Base-by-base conservation (phyloP, 2,888 invertebrate genomes). In the Agriotes lineatus region DNA sequence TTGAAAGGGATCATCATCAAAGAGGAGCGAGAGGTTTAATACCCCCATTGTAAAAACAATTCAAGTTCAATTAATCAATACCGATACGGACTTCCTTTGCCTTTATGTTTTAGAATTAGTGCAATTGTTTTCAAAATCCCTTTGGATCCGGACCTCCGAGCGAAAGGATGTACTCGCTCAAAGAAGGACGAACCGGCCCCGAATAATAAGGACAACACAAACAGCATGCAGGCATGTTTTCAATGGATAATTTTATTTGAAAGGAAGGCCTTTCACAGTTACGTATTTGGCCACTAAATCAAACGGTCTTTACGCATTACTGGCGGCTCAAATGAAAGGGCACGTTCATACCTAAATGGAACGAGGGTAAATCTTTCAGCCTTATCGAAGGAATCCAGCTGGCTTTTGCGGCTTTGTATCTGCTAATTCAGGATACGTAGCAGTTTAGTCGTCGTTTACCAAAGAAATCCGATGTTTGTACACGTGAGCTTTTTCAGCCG, bases 361-460 rank as follows among this genome's bases (percentile, higher is more conserved):
- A 80, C 75, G 77, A 76, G 78, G 78, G 78, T 78, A 80, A 82
- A 82, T 82, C 81, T 82, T 82, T 80, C 79, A 79, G 79, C 80
- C 77, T 82, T 82, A 81, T 82, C 82, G 79, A 79, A 78, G 75
- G 80, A 80, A 80, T 80, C 79, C 80, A 79, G 79, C 78, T 78
- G 79, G 81, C 81, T 80, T 80, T 77, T 78, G 79, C 76, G 80
- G 82, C 81, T 82, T 82, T 82, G 81, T 82, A 82, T 79, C 78
- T 77, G 80, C 82, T 82, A 82, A 82, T 82, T 82, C 81, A 77
- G 76, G 78, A 77, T 78, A 76, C 77, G 77, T 74, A 74, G 72
- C 74, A 75, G 72, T 73, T 73, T 75, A 75, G 74, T 72, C 62
- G 69, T 71, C 73, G 76, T 70, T 75, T 75, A 73, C 76, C 70